Conservation (phyloP, 2,888 invertebrate species). For the Onthophagus sagittarius region DNA sequence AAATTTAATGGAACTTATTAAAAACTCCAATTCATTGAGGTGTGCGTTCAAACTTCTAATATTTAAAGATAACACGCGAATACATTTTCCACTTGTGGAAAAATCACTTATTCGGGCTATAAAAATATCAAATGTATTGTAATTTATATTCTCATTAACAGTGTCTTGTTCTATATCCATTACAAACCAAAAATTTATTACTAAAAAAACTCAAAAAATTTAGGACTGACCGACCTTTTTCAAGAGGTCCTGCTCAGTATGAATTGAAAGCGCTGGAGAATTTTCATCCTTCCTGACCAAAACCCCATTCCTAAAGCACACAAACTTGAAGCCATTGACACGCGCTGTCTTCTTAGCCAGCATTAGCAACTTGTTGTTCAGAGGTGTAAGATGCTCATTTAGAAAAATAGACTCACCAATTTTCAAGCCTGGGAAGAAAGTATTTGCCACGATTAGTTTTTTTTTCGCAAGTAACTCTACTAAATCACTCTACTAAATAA, state of each 20-base stretch:
- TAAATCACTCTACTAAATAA: no score
- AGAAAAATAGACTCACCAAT: background rate
- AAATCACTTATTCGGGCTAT: no score
- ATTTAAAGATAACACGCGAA: background rate
- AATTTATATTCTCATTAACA: no score
- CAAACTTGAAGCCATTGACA: background rate
- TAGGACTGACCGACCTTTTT: no score
- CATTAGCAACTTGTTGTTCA: slow-evolving; percentile 1
- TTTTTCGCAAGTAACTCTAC: background rate
- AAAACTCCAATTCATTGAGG: background rate
- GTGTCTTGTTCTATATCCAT: no score
- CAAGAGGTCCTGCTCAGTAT: background rate
- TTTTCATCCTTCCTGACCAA: background rate
- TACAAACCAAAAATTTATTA: no score
- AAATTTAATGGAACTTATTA: background rate
- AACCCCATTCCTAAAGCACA: background rate
- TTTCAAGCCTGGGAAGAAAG: background rate
- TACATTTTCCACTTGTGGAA: no score
- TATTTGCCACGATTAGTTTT: background rate
- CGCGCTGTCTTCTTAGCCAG: background rate
- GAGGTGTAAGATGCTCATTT: background rate
- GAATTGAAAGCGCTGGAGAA: background rate
- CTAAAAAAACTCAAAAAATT: no score
- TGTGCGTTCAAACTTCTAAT: background rate
- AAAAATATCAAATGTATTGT: no score